Base-by-base conservation (phyloP, 2,113 vertebrate species). In the Etia nguti region DNA sequence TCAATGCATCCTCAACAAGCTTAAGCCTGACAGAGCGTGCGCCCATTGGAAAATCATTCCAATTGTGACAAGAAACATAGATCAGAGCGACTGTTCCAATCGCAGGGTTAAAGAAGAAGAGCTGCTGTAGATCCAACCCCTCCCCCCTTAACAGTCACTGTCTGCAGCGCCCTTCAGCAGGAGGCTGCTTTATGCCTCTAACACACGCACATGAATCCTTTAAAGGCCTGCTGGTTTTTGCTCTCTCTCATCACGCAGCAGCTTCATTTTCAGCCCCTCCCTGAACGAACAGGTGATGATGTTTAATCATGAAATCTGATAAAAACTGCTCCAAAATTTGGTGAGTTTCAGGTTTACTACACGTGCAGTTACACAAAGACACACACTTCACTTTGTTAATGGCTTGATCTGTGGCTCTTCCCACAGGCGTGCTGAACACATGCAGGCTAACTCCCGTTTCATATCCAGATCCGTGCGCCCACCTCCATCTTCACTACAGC, bases 11-110 rank as follows among this genome's bases (percentile, higher is more conserved):
- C 11, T 79, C 31, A 3, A 22, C 20, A 38, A 8, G 31, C 10
- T n/a, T 0, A 0, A 1, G 48, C 11, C 10, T 36, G 75, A 1
- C 1, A 3, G 4, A 36, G n/a, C 12, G 5, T 15, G 60, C 3
- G 8, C 13, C n/a, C 11, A 20, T 46, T 7, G 5, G 79, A 57
- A 13, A 59, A 81, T 31, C 79, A 9, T 41, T 16, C 24, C 10
- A 3, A 31, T 22, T 8, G 20, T 34, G 43, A 34, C 29, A 79
- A 52, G 29, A 43, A 70, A 0, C 38, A 2, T 6, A n/a, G 9
- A 70, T 36, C 36, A 15, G 36, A 70, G 11, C 1, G 31, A 36
- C 6, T 36, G 20, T 18, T 29, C 8, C 24, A 4, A 31, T 60
- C 26, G 8, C 16, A 4, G 5, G 43, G 36, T 41, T 0, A 22